Percentiles rank a stretch among this genome's conserved stretches.
These are phyloP conservation scores for Ectropis grisescens DNA, from an alignment of 1,140 invertebrate species.

Conservation along the genomic window DNA sequence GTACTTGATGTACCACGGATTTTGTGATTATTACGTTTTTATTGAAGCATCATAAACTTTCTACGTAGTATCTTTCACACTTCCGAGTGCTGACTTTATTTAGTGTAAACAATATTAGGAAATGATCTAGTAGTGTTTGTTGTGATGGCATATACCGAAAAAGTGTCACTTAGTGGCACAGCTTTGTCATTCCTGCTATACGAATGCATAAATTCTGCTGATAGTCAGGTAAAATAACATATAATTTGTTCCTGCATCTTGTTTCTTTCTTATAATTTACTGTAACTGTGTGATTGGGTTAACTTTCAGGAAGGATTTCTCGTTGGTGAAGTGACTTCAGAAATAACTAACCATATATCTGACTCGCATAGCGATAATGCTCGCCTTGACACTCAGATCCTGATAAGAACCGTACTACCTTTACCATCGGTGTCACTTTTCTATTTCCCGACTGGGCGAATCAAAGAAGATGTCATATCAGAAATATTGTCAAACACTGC, in stretches of 20 bases:
- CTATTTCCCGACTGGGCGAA: constrained; percentile 67
- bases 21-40: too few relatives aligned
- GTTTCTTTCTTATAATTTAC: constrained; percentile 3
- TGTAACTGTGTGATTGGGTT: constrained; percentile 8
- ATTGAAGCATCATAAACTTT: too few relatives aligned
- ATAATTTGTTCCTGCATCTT: constrained; percentile 1
- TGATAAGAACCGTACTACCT: constrained; percentile 71
- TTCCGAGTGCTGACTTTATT: too few relatives aligned
- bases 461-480: constrained; percentile 68
- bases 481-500: constrained; percentile 63
- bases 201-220: constrained; percentile 72
- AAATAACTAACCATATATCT: constrained; percentile 75
- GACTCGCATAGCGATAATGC: constrained; percentile 74
- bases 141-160: constrained; percentile 60
- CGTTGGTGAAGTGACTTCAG: constrained; percentile 72
- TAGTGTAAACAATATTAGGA: too few relatives aligned
- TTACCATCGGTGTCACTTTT: constrained; percentile 69
- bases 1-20: too few relatives aligned
- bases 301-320: constrained; percentile 76
- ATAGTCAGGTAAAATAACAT: constrained; percentile 68
- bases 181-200: constrained; percentile 74
- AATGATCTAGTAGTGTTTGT: too few relatives aligned
- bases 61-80: too few relatives aligned
- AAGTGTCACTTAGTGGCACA: constrained; percentile 68
- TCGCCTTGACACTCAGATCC: constrained; percentile 70